Base-by-base conservation (phyloP, 1,140 invertebrate species). In the Prorops nasuta region DNA sequence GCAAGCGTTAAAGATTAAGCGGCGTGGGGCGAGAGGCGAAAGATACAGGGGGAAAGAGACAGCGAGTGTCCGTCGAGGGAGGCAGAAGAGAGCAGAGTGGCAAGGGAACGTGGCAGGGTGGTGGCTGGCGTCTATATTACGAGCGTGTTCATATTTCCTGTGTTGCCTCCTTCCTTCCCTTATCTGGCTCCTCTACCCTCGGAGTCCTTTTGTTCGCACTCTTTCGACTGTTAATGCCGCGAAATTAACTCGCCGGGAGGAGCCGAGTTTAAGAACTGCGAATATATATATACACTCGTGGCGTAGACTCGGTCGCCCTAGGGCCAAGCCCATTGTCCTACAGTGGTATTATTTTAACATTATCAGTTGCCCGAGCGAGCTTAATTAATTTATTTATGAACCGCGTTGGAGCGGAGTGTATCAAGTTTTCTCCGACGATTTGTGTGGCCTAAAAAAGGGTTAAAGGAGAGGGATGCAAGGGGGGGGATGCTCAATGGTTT, bases 211-310 rank as follows among this genome's bases (percentile, higher is more conserved):
- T 76, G 73, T 76, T 76, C 71, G 73, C 72, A 76, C 72, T 76
- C 71, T 76, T 76, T 74, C 69, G 70, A 67, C 73, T 71, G 72
- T 74, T 76, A 76, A 74, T 76, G 67, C 73, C 59, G 66, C 67
- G 63, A 76, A 76, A 76, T 76, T 73, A 76, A 76, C 72, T 76
- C 67, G 64, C 48, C 54, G 57, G 50, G 41, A 60, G 63, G 61
- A 74, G 64, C 21, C 60, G 65, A 71, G 65, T 73, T 73, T 71
- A 73, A 73, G 71, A 71, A 72, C 60, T 68, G 56, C 56, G 39
- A 54, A 40, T 40, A 22, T 3, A 40, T 1, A n/a, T 1, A 40
- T 1, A 40, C 4, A 37, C 14, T 36, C 36, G 36, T 24, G 16
- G 35, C 56, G 50, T 58, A 54, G 58, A 47, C 45, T 44, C 44